phyloP scores from a whole-genome alignment of 2,113 vertebrate genomes.

The Gnathonemus echidnorhynchus region DNA sequence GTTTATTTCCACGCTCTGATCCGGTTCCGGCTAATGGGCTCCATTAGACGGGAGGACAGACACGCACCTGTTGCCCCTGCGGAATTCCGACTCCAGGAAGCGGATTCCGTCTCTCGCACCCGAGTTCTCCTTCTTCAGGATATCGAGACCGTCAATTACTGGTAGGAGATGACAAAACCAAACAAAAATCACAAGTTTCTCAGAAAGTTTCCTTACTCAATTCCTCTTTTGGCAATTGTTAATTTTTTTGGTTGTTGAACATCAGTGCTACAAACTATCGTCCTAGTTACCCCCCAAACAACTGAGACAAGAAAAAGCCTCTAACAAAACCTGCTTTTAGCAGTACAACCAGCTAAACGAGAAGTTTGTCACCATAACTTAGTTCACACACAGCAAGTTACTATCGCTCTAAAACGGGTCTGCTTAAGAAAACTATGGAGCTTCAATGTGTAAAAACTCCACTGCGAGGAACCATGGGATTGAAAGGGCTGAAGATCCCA shows the following conservation, averaged over 20 bases:
- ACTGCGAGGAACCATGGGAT: not conserved
- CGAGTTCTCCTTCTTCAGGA: constrained; percentile 85
- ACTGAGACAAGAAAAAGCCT: not conserved
- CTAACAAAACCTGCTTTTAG: not conserved
- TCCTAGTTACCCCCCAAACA: not conserved
- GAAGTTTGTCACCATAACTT: not conserved
- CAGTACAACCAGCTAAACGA: not conserved
- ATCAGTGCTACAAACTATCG: not conserved
- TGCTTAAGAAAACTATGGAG: not conserved
- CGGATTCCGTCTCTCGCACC: constrained; percentile 90
- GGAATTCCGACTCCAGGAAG: constrained; percentile 90
- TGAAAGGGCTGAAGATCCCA: not conserved
- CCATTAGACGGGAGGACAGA: not conserved
- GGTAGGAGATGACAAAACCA: not conserved
- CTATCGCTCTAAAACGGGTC: not conserved
- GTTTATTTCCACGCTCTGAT: not conserved
- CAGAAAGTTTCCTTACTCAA: not conserved
- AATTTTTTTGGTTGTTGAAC: not conserved
- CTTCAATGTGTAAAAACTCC: not conserved
- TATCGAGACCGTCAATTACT: constrained; percentile 93
- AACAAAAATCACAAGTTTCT: not conserved
- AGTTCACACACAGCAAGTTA: not conserved
- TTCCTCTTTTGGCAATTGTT: not conserved
- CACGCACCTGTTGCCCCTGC: constrained; percentile 89
- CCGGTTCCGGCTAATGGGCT: not conserved